A percentile compares a stretch with the other conserved stretches of the same genome.
phyloP scores from a whole-genome alignment of 2,888 invertebrate genomes.

The Furcula furcula region DNA sequence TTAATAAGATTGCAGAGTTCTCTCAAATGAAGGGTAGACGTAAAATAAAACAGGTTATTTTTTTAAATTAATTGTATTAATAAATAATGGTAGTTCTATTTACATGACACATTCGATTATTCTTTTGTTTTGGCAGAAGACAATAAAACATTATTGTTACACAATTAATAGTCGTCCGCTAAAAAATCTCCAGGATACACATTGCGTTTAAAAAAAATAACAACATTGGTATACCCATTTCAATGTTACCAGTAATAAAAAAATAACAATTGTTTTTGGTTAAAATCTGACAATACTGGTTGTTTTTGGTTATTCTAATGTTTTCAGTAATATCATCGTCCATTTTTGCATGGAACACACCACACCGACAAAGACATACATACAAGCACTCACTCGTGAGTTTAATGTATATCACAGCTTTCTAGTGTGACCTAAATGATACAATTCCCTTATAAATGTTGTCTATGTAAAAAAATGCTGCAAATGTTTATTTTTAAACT shows the following conservation, averaged over 20 bases:
- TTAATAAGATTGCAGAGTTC: too few relatives aligned
- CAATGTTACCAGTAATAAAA: constrained; percentile 37
- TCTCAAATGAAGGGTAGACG: neutral
- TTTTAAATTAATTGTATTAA: constrained; percentile 82
- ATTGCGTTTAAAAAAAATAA: too few relatives aligned
- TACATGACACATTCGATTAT: constrained; percentile 80
- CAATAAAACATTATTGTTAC: constrained; percentile 78
- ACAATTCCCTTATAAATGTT: constrained; percentile 54
- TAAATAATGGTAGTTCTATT: constrained; percentile 83
- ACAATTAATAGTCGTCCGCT: constrained; percentile 50
- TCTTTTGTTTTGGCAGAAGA: constrained; percentile 82
- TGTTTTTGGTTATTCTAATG: constrained; percentile 65
- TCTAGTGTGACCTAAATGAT: constrained; percentile 75
- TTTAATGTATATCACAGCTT: constrained; percentile 75
- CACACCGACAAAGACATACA: constrained; percentile 64
- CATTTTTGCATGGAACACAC: constrained; percentile 49
- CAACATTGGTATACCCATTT: constrained; percentile 61
- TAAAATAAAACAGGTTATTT: constrained; percentile 14
- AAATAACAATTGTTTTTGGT: constrained; percentile 56
- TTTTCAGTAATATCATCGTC: constrained; percentile 22
- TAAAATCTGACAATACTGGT: constrained; percentile 74
- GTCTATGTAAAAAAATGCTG: too few relatives aligned
- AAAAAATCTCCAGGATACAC: too few relatives aligned
- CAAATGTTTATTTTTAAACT: too few relatives aligned
- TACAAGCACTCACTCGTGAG: constrained; percentile 68